These are phyloP conservation scores for Gavialis gangeticus DNA, from an alignment of 2,113 vertebrate species.

Conservation along the genomic window DNA sequence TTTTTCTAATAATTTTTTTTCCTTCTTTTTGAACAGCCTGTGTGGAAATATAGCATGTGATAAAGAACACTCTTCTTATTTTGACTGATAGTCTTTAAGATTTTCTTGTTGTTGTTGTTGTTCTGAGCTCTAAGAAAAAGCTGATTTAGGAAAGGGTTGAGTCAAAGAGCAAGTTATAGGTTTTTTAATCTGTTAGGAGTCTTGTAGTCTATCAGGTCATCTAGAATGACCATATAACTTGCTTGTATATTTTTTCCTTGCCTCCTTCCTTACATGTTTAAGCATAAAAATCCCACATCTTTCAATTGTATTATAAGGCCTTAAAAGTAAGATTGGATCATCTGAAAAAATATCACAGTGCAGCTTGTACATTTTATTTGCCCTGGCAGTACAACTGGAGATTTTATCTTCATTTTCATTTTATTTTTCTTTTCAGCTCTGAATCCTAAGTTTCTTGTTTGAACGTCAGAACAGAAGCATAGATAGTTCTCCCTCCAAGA, in stretches of 20 bases:
- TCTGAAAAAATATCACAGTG: background rate
- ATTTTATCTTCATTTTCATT: background rate
- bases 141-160: fast-evolving
- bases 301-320: background rate
- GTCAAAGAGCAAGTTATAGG: background rate
- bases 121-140: background rate
- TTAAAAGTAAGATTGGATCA: background rate
- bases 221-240: background rate
- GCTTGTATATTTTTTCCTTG: background rate
- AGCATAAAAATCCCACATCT: background rate
- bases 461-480: background rate
- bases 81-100: background rate
- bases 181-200: background rate
- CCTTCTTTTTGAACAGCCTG: background rate
- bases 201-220: background rate
- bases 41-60: background rate
- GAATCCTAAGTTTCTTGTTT: background rate
- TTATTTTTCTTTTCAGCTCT: background rate
- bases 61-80: conserved; percentile 26
- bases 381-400: background rate
- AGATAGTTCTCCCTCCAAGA: background rate
- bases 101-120: background rate
- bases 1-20: background rate
- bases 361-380: background rate
- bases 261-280: background rate